Conservation (phyloP, 2,888 invertebrate genomes). For the Drosophila multiciliata region DNA sequence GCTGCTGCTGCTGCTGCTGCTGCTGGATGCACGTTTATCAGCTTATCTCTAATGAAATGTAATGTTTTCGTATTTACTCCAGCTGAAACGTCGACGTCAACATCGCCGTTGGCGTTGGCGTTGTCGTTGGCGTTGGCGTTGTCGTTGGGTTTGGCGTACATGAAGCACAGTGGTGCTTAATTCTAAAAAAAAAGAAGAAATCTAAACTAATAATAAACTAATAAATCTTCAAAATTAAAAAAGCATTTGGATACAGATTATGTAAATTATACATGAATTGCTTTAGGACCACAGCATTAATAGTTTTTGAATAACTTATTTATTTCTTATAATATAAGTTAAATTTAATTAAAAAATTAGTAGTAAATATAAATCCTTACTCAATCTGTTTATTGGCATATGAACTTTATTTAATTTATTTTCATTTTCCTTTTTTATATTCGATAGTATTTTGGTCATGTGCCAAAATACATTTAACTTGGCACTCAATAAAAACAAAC, state of each 20-base stretch:
- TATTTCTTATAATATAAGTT: neutral
- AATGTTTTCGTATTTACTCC: conserved; percentile 58
- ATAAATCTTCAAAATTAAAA: neutral
- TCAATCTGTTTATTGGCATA: neutral
- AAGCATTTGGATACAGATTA: neutral
- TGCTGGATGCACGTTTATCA: conserved; percentile 64
- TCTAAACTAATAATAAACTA: neutral
- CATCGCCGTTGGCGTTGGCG: neutral
- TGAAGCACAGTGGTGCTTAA: conserved; percentile 2
- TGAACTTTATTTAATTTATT: neutral
- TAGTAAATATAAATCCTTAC: neutral
- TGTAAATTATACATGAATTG: neutral
- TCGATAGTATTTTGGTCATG: neutral
- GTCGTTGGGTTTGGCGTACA: neutral
- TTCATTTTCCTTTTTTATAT: neutral
- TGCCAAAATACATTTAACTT: neutral
- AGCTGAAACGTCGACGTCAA: neutral
- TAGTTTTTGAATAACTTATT: neutral
- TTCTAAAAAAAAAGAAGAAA: neutral
- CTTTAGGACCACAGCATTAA: neutral
- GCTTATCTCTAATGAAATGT: conserved; percentile 79
- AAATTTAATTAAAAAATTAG: neutral
- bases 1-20: conserved; percentile 11
- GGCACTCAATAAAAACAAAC: neutral
- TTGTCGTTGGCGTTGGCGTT: neutral